phyloP scores from a whole-genome alignment of 2,888 invertebrate species.

The Nineta flava region DNA sequence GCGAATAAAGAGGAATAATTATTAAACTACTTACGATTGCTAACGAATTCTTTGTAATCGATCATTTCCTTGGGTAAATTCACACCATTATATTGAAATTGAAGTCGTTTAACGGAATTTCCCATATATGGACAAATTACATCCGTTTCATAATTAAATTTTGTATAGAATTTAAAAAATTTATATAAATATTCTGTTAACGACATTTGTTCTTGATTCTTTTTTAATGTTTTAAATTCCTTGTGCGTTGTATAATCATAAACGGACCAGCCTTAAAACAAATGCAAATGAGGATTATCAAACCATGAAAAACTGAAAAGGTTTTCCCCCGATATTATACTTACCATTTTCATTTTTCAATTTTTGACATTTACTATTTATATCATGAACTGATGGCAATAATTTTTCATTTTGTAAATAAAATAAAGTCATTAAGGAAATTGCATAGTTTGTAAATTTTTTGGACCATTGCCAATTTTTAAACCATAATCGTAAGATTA shows the following conservation, averaged over 20 bases:
- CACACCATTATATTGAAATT: neutral
- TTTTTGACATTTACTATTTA: neutral
- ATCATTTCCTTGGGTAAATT: neutral
- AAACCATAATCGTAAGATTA: neutral
- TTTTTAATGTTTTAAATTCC: too few species aligned
- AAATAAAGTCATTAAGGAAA: neutral
- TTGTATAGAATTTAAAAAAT: neutral
- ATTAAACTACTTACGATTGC: too few species aligned
- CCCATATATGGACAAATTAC: neutral
- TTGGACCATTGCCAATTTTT: neutral
- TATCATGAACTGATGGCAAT: neutral
- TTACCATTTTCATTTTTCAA: neutral
- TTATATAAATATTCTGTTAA: neutral
- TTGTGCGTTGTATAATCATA: neutral
- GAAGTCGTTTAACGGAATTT: neutral
- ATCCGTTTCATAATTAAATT: neutral
- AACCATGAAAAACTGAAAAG: too few species aligned
- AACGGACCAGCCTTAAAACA: neutral
- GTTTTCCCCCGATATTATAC: neutral
- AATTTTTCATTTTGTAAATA: neutral
- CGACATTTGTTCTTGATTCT: neutral
- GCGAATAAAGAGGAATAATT: too few species aligned
- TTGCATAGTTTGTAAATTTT: neutral
- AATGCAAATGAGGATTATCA: too few species aligned
- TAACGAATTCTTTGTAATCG: neutral